phyloP scores from a whole-genome alignment of 2,797 vertebrate species.

The Acridotheres tristis region DNA sequence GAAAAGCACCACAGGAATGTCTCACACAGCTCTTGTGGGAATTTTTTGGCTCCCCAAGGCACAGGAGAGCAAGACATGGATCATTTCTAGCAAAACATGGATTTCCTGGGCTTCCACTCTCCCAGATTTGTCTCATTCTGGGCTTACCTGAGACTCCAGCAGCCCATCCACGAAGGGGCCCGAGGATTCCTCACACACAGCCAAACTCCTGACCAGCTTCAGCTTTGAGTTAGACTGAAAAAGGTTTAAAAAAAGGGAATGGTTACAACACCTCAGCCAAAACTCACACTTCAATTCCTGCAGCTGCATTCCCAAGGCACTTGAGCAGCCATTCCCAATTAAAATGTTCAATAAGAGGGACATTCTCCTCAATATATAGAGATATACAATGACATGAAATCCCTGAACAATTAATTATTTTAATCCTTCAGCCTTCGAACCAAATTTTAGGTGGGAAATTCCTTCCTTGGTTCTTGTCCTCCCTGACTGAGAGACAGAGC shows the following conservation, averaged over 20 bases:
- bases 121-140: background rate
- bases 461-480: background rate
- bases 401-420: background rate
- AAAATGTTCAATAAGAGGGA: background rate
- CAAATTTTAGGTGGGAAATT: background rate
- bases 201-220: slow-evolving; percentile 95
- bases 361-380: background rate
- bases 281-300: background rate
- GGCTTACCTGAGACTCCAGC: slow-evolving; percentile 86
- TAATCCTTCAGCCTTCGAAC: background rate
- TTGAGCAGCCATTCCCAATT: background rate
- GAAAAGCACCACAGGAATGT: background rate
- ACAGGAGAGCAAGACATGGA: background rate
- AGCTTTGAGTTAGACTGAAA: slow-evolving; percentile 95
- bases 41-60: background rate
- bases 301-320: background rate
- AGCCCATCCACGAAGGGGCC: slow-evolving; percentile 88
- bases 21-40: background rate
- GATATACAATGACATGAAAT: background rate
- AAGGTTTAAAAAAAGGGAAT: background rate
- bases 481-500: background rate
- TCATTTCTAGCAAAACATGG: background rate
- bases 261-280: background rate
- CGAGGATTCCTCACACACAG: slow-evolving; percentile 96
- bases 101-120: background rate